Base-by-base conservation (phyloP, 2,113 vertebrate genomes). In the Corydoras sp. region DNA sequence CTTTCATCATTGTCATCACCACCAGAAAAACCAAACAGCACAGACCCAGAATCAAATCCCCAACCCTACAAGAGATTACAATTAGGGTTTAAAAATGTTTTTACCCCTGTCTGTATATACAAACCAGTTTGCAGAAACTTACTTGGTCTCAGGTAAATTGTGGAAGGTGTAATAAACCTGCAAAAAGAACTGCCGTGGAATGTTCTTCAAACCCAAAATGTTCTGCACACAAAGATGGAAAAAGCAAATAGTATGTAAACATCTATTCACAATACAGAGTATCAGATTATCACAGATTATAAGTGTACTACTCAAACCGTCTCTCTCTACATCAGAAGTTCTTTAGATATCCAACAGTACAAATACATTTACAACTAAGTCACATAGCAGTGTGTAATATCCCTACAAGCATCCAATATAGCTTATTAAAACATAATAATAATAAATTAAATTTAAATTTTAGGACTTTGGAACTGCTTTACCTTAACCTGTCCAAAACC, bases 401-500 rank as follows among this genome's bases (percentile, higher is more conserved):
- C 6, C 32, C 32, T 35, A 35, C 32, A 35, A 35, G 32, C 32
- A 35, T 35, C 6, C 32, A 4, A 35, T 3, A 4, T 35, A 4
- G 3, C 32, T 35, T 35, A 4, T 4, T 35, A 4, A 35, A 35
- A 35, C 3, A 35, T 35, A 35, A 35, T 35, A 4, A 35, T 35
- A 35, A 4, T 35, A 35, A 35, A 35, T 35, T 3, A 35, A 35
- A 35, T 35, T 4, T 35, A 35, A 35, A 35, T 35, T 4, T 35
- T 35, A 35, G 3, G 32, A 35, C 6, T 3, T n/a, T 56, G 12
- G 14, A 29, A 2, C 29, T 74, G 7, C 53, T 82, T 84, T 68
- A 99, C 97, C 94, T 98, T 97, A 74, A 98, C 72, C 83, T 99
- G 97, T 24, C 89, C 92, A 43, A 98, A 95, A 76, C 92, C 89